Base-by-base conservation (phyloP, 2,888 invertebrate genomes). In the Acronicta alni region DNA sequence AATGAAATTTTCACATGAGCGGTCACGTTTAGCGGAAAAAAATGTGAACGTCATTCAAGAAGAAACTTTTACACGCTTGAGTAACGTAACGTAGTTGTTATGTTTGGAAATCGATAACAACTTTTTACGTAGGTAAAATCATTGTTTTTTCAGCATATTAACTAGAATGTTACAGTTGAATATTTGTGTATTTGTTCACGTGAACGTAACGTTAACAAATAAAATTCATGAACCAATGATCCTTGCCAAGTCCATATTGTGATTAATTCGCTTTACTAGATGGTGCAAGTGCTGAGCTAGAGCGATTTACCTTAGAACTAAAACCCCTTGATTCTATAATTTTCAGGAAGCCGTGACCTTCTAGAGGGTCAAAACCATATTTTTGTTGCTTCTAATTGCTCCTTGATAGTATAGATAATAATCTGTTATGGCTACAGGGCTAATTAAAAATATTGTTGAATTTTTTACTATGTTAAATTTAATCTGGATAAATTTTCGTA, bases 211-310 rank as follows among this genome's bases (percentile, higher is more conserved):
- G 75, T 81, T 80, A 74, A 78, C 80, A 86, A 86, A 89, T 86
- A 83, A 83, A n/a, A 89, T 86, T 88, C 84, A 87, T 85, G 84
- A 79, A 78, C 75, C 84, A 87, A 87, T 88, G 85, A 83, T 80
- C 78, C 82, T 76, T 75, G 77, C 67, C 72, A 67, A 76, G 75
- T 78, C 79, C 79, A 79, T 81, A 79, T 77, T 79, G 80, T 82
- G 81, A 88, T 87, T 85, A 80, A 82, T 84, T 81, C 71, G 55
- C 58, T 63, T 66, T 17, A 45, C 32, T 45, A 18, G 10, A 43
- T 20, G 44, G 47, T 44, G 9, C 39, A 61, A 52, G 47, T 32
- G 14, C 43, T 9, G 1, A 26, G 35, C 4, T 30, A 3, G n/a
- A 30, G 46, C 42, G 42, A 6, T 0, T 20, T 35, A 0, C 9